Base-by-base conservation (phyloP, 2,888 invertebrate genomes). In the Calliopum simillimum region DNA sequence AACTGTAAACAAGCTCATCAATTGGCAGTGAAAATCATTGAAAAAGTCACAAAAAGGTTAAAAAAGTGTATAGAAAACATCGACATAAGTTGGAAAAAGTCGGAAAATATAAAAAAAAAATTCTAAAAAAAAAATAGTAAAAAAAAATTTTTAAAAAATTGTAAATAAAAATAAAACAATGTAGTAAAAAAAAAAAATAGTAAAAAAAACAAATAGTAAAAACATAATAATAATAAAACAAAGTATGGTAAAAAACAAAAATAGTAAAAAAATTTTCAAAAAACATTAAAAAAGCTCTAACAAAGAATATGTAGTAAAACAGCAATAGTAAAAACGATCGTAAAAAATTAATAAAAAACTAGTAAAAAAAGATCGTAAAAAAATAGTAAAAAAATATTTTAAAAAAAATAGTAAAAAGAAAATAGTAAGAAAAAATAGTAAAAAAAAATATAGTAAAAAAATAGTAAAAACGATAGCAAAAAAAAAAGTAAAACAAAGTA, bases 381-480 rank as follows among this genome's bases (percentile, higher is more conserved):
- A 51, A 51, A 51, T 13, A 51, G 5, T 12, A 51, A 51, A 51
- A 13, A 51, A 51, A 8, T 51, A 51, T 51, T n/a, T 13, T 51
- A 51, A n/a, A 51, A 13, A 51, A 51, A 13, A 13, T n/a, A 51
- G 16, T 51, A 51, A 51, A 8, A 51, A 51, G 16, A 51, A 13
- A 8, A 51, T n/a, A 51, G 16, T n/a, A 51, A 51, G 6, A 51
- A 51, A 51, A 13, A 13, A 51, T n/a, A 12, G 16, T n/a, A 8
- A 51, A 51, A 51, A 51, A 12, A 51, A 51, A 51, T 12, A 51
- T 13, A 51, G 6, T n/a, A 51, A 51, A 51, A 51, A 6, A 51
- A 8, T n/a, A 51, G 6, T n/a, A 51, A 51, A 51, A 51, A 51
- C 13, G 13, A 13, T n/a, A 51, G 16, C 8, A 11, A 44, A 44